These are phyloP conservation scores for Pandemis heparana DNA, from an alignment of 2,888 invertebrate genomes.

Conservation along the genomic window DNA sequence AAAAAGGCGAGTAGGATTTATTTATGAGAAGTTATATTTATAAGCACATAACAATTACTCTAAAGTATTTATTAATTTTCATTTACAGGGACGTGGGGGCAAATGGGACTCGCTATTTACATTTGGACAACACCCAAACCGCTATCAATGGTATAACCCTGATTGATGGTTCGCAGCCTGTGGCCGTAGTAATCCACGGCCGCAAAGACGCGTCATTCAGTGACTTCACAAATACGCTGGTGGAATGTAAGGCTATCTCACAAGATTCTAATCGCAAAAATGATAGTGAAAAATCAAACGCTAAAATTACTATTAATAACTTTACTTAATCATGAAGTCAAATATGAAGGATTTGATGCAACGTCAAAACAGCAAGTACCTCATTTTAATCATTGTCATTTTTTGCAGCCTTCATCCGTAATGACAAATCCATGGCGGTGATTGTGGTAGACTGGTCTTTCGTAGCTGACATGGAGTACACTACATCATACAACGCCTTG, in stretches of 20 bases:
- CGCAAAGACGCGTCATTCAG: conserved; percentile 18
- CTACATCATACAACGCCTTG: conserved; percentile 7
- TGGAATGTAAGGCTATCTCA: conserved; percentile 15
- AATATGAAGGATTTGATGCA: too few species aligned
- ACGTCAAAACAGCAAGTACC: too few species aligned
- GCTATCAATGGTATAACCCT: conserved; percentile 1
- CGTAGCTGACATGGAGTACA: conserved; percentile 35
- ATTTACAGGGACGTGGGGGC: conserved; percentile 10
- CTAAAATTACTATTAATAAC: too few species aligned
- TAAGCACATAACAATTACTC: background rate
- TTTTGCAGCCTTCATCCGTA: conserved; percentile 38
- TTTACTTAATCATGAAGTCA: too few species aligned
- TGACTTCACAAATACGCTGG: conserved; percentile 8
- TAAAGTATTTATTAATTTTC: background rate
- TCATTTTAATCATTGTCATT: background rate
- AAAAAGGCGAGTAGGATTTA: background rate
- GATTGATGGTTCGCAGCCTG: background rate
- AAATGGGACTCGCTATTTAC: background rate
- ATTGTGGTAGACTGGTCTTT: conserved; percentile 43
- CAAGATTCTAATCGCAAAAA: background rate
- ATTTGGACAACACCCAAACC: conserved; percentile 8
- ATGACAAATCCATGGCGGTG: conserved; percentile 12
- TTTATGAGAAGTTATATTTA: background rate
- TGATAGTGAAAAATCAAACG: too few species aligned
- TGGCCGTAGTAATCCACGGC: conserved; percentile 31